Evolutionary conservation across 2,888 invertebrate genomes (phyloP), one percentile per base, ranked within the genome.

Genomic region (Trisateles emortualis): DNA sequence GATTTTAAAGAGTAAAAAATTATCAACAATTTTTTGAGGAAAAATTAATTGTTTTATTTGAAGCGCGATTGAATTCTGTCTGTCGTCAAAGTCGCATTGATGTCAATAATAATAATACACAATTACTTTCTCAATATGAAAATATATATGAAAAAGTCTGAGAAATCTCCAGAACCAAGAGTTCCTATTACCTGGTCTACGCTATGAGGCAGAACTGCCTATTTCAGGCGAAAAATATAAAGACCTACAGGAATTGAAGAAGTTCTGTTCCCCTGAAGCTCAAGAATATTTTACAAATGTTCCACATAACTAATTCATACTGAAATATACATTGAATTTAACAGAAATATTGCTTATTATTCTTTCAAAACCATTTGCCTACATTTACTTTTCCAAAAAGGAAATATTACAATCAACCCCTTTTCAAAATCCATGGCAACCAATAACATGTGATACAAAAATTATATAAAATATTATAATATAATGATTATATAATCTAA

Each of bases 201-300:
- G 22, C 26, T 52, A 53, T 54, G 26, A 36, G 30, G 54, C 36
- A 36, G 26, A 48, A 22, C 41, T 54, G 43, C 49, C 54, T 32
- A 54, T 49, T 35, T 44, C 48, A 32, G 42, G 30, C 10, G 44
- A 44, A 49, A 49, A 54, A 49, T 49, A 48, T 40, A 49, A 46
- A 35, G 49, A 54, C 44, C 49, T 54, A 38, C 40, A 49, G 48
- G 40, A 40, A 36, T 40, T 54, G 42, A 54, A 44, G 42, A 48
- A 48, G 44, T 54, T 54, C 33, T 44, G 44, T 50, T 30, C 38
- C 26, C 19, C 29, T 36, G 43, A 50, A 38, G 26, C 36, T 44
- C 26, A 39, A 45, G 33, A 32, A 43, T 54, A 54, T 54, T 54
- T 43, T 44, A 49, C 49, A 33, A 49, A 54, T 45, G 17, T 52